phyloP scores from a whole-genome alignment of 2,888 invertebrate species.

The Pocota personata region DNA sequence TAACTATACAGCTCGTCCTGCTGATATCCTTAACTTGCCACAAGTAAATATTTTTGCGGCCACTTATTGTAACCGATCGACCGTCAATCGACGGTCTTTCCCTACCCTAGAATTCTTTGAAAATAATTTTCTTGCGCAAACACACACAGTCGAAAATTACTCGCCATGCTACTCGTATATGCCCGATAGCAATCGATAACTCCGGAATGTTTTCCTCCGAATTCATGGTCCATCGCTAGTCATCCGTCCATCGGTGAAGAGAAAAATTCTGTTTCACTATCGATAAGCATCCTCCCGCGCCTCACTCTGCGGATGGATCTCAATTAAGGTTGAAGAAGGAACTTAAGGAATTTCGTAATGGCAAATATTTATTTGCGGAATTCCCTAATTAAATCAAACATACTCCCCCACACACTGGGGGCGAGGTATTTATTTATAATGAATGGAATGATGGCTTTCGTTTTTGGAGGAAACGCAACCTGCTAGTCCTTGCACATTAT shows the following conservation, averaged over 20 bases:
- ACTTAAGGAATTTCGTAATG: constrained; percentile 29
- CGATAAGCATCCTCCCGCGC: not conserved
- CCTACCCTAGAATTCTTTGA: not conserved
- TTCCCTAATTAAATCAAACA: constrained; percentile 71
- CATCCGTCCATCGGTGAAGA: constrained; percentile 1
- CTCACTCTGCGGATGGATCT: constrained; percentile 38
- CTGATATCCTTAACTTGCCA: constrained; percentile 17
- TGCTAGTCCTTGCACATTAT: not conserved
- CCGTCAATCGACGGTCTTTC: constrained; percentile 21
- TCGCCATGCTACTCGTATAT: not conserved
- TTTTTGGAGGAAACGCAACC: too few species aligned
- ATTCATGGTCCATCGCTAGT: constrained; percentile 13
- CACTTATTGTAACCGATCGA: constrained; percentile 53
- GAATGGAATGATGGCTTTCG: not conserved
- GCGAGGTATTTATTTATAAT: not conserved
- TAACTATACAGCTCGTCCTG: not conserved
- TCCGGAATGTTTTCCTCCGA: constrained; percentile 39
- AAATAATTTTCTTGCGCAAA: constrained; percentile 25
- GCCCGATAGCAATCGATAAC: not conserved
- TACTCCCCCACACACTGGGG: constrained; percentile 5
- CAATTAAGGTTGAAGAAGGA: constrained; percentile 57
- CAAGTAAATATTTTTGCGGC: constrained; percentile 63
- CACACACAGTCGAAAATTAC: constrained; percentile 26
- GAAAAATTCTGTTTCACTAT: constrained; percentile 11
- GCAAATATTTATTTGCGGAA: constrained; percentile 71